Base-by-base conservation (phyloP, 2,888 invertebrate genomes). In the Petrophora chlorosata region DNA sequence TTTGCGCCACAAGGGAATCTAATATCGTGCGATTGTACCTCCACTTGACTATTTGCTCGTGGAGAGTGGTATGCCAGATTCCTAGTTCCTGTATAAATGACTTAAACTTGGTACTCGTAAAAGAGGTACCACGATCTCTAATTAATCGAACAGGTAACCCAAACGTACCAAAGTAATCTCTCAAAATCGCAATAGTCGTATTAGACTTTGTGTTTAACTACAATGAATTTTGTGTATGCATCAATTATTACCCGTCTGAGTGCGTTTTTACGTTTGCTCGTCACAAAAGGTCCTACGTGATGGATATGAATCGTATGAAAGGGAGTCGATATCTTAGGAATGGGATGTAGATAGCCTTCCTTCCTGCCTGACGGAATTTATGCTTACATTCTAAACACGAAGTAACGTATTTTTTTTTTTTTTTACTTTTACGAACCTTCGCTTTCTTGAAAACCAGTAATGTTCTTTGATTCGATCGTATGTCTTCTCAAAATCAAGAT, bases 361-460 rank as follows among this genome's bases (percentile, higher is more conserved):
- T 44, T 9, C 3, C 10, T 15, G 0, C 35, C 34, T 7, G 9
- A 4, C 2, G 23, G 28, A 7, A 15, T 7, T 19, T 8, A 15
- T 15, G 22, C 0, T 42, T 42, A 10, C 48, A 50, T n/a, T 30
- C 13, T 2, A 44, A 12, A 19, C 49, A 49, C 1, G 49, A 10
- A 1, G 9, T 12, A 2, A 48, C 48, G 15, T 48, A 48, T 22
- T 48, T 49, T n/a, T n/a, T n/a, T n/a, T n/a, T n/a, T n/a, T n/a
- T n/a, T n/a, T n/a, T n/a, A n/a, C n/a, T 15, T 66, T 65, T 0
- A 79, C 70, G 28, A 74, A 80, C 0, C 58, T 41, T 34, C 61
- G 60, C 77, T 82, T 79, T 4, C 67, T 58, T 0, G 72, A 70
- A 34, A 84, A 83, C 78, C 79, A 84, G 55, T 80, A 85, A 0